Evolutionary conservation across 2,113 vertebrate genomes (phyloP), one percentile per base, ranked within the genome.

Genomic region (Kryptolebias marmoratus): DNA sequence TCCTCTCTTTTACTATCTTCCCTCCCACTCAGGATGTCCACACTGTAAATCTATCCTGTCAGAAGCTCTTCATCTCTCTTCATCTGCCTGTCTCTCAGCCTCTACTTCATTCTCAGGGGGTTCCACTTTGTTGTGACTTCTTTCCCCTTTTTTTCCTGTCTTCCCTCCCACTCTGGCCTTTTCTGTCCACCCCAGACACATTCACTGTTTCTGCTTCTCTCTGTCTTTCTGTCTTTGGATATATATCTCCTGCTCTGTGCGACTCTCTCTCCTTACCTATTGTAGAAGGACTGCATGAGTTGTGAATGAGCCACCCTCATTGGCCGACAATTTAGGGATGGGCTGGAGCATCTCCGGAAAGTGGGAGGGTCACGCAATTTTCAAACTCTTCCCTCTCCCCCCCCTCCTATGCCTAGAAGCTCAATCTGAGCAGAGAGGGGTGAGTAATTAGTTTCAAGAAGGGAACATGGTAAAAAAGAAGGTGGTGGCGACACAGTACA

Each of bases 261-360:
- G 75, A 80, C 83, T 88, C 88, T 83, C 89, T 82, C 82, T 87
- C 91, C 78, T 92, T 91, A 90, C 90, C 91, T 91, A 91, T 90
- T 90, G 90, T 86, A 90, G 84, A 87, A 77, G 86, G 80, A 87
- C 84, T 68, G 83, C 80, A 79, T 82, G 81, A 84, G 85, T 82
- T 89, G 82, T 74, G 86, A 91, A 86, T 88, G 82, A 84, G 81
- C 75, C 13, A 54, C 11, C 71, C 87, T 88, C 84, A 93, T 93
- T 93, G 91, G 92, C 62, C 69, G 62, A 65, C 57, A 85, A 81
- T 87, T 90, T 86, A 89, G 88, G 92, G 91, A 91, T 90, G 90
- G 92, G 92, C 88, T 81, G 85, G 88, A 86, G 88, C 91, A 92
- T 92, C 89, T 89, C 85, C 74, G 75, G 73, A 87, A 85, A 87